Conservation (phyloP, 2,888 invertebrate genomes). For the Trichogramma dendrolimi region DNA sequence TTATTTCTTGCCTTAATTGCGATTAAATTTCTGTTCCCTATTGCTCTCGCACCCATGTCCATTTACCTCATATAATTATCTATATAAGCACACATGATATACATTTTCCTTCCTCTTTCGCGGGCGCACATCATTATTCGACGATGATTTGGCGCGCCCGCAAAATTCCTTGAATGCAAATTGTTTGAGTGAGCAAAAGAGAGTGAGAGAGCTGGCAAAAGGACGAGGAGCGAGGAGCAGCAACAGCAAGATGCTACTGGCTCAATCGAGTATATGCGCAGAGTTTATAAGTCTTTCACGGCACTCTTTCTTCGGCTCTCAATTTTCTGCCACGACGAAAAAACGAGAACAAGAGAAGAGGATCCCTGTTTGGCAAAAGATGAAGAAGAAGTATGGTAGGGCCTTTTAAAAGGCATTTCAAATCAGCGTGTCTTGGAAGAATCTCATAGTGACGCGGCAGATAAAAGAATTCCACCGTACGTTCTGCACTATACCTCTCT, state of each 20-base stretch:
- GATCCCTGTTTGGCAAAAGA: background rate
- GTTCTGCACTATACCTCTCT: constrained; percentile 16
- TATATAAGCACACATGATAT: too few species aligned
- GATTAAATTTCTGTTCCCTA: background rate
- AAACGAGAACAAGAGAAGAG: constrained; percentile 7
- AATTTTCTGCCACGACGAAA: constrained; percentile 26
- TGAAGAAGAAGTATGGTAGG: constrained; percentile 11
- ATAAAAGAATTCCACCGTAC: constrained; percentile 48
- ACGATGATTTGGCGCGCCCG: constrained; percentile 19
- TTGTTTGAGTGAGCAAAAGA: constrained; percentile 10
- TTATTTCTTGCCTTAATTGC: background rate
- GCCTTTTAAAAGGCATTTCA: constrained; percentile 46
- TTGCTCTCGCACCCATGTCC: background rate
- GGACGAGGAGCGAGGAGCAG: background rate
- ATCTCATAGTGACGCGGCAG: constrained; percentile 48
- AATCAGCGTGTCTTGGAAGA: constrained; percentile 48
- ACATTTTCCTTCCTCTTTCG: constrained; percentile 2
- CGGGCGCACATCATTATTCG: constrained; percentile 19
- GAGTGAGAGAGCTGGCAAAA: background rate
- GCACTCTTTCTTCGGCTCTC: constrained; percentile 17
- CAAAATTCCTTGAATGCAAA: constrained; percentile 27
- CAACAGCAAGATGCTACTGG: constrained; percentile 9
- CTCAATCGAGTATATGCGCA: constrained; percentile 31
- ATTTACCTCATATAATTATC: background rate
- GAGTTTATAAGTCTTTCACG: constrained; percentile 15